These are phyloP conservation scores for Machaerirhynchus nigripectus DNA, from an alignment of 2,113 vertebrate species.

Conservation along the genomic window DNA sequence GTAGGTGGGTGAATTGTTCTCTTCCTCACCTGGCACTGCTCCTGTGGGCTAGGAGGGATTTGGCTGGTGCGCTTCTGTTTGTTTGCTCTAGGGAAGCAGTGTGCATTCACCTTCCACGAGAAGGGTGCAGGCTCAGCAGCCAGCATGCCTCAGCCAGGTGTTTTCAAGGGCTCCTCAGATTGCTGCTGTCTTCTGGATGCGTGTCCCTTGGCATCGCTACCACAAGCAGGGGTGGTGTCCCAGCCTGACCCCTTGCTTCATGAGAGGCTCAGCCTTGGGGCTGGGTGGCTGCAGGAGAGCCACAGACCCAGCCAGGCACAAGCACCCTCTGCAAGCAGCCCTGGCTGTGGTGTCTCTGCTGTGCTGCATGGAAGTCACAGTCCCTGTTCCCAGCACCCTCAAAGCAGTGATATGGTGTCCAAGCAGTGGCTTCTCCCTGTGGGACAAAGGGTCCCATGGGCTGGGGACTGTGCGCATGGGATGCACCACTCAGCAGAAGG, in stretches of 20 bases:
- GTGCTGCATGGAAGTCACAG: rapidly evolving
- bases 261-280: not conserved
- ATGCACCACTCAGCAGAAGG: not conserved
- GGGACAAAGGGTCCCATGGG: rapidly evolving
- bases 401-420: rapidly evolving
- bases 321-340: not conserved
- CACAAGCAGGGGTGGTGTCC: not conserved
- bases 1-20: conserved; percentile 40
- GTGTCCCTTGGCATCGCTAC: rapidly evolving
- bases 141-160: not conserved
- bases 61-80: not conserved
- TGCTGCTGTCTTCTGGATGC: not conserved
- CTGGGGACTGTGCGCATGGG: not conserved
- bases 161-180: not conserved
- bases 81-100: not conserved
- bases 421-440: not conserved
- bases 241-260: rapidly evolving
- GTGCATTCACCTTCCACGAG: not conserved
- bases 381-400: rapidly evolving
- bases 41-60: not conserved
- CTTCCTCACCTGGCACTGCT: not conserved
- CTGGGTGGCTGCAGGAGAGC: not conserved
- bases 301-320: rapidly evolving
- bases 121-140: not conserved
- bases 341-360: not conserved